Evolutionary conservation across 2,113 vertebrate species (phyloP).

Genomic region (Carassius gibelio): DNA sequence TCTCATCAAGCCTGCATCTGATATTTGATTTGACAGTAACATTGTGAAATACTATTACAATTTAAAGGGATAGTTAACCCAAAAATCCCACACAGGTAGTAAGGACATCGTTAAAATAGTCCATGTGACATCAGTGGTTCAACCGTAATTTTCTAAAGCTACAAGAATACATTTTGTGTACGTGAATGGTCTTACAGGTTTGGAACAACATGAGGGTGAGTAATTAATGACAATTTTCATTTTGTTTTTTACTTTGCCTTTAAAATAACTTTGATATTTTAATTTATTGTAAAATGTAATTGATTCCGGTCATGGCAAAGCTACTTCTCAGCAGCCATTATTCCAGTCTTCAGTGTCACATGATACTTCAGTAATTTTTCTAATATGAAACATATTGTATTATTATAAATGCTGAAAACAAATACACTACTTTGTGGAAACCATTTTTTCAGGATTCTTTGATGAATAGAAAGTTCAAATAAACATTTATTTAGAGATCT

Average conservation of each 20-base stretch:
- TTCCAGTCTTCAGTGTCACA: neutral
- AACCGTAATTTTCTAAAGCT: no score
- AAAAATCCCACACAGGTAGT: no score
- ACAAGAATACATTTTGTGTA: no score
- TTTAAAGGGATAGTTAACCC: neutral
- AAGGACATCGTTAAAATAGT: no score
- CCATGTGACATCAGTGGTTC: no score
- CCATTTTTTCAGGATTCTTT: neutral
- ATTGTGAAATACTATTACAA: neutral
- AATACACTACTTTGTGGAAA: neutral
- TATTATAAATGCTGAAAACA: neutral
- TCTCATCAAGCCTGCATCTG: neutral
- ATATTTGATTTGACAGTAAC: neutral
- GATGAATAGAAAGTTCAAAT: neutral
- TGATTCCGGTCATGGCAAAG: no score
- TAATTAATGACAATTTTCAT: no score
- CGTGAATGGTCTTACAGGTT: no score
- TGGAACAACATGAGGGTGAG: no score
- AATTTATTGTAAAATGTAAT: neutral
- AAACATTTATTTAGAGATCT: neutral
- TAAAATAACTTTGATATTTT: neutral
- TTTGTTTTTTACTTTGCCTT: neutral
- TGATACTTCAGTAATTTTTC: neutral
- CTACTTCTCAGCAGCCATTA: neutral
- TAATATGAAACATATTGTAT: neutral